phyloP scores from a whole-genome alignment of 2,888 invertebrate species.

The Parapristionchus giblindavisi region DNA sequence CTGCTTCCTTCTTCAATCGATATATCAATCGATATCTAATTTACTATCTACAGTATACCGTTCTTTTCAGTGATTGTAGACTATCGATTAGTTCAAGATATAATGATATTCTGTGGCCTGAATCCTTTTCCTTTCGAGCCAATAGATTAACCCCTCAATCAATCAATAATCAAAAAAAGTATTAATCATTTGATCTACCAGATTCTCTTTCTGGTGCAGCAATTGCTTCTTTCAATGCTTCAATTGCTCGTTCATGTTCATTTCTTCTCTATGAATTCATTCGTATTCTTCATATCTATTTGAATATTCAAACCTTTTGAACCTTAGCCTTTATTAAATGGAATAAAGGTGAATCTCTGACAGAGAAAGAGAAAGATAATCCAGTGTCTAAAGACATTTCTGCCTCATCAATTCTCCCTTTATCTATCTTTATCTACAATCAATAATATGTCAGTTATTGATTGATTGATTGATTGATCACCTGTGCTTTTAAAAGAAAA shows the following conservation, averaged over 20 bases:
- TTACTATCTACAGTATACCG: too few relatives aligned
- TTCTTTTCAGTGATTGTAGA: slow-evolving; percentile 72
- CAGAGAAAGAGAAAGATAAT: slow-evolving; percentile 88
- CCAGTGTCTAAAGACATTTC: slow-evolving; percentile 73
- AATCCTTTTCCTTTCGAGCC: slow-evolving; percentile 33
- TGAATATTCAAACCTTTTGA: slow-evolving; percentile 79
- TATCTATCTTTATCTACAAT: slow-evolving; percentile 58
- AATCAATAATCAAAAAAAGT: neutral
- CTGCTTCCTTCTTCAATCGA: slow-evolving; percentile 8
- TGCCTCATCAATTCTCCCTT: slow-evolving; percentile 54
- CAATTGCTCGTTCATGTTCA: slow-evolving; percentile 28
- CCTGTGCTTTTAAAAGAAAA: slow-evolving; percentile 82
- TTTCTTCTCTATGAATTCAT: slow-evolving; percentile 5
- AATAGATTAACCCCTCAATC: slow-evolving; percentile 13
- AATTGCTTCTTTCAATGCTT: slow-evolving; percentile 75
- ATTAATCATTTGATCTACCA: neutral
- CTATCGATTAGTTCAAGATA: slow-evolving; percentile 83
- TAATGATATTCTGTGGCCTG: slow-evolving; percentile 78
- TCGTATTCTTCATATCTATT: neutral
- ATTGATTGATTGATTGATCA: slow-evolving; percentile 33
- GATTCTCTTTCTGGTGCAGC: slow-evolving; percentile 74
- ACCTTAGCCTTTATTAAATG: slow-evolving; percentile 86
- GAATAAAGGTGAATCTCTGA: slow-evolving; percentile 88
- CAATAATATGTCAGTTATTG: neutral
- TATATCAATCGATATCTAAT: neutral